Evolutionary conservation across 1,140 invertebrate genomes (phyloP).

Genomic region (Pararge aegeria): DNA sequence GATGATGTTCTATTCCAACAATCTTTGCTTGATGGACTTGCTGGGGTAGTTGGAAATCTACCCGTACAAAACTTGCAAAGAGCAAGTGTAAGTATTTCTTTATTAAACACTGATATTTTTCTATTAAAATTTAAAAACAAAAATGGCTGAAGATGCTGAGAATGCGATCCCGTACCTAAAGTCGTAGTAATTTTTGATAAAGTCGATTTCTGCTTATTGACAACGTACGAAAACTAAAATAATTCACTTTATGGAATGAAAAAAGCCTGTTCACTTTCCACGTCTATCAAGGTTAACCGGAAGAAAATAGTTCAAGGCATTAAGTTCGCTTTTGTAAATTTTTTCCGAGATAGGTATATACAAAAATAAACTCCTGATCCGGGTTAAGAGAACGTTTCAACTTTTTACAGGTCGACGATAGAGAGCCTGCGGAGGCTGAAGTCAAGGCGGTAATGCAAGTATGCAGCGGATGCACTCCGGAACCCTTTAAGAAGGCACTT

Average conservation of each 20-base stretch:
- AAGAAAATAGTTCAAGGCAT: too few species aligned
- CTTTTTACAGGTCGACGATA: conserved; percentile 80
- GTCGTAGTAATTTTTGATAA: too few species aligned
- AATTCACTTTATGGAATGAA: too few species aligned
- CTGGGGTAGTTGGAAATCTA: conserved; percentile 83
- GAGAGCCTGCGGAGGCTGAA: conserved; percentile 91
- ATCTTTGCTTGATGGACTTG: conserved; percentile 81
- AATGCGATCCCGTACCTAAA: too few species aligned
- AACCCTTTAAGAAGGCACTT: conserved; percentile 88
- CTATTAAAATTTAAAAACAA: too few species aligned
- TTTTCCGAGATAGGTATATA: not conserved
- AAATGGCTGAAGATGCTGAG: too few species aligned
- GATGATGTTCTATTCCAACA: conserved; percentile 70
- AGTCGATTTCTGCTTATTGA: too few species aligned
- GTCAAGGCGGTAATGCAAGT: conserved; percentile 88
- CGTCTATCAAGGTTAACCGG: too few species aligned
- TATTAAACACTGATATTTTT: too few species aligned
- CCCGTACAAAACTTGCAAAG: conserved; percentile 80
- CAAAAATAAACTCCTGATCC: not conserved
- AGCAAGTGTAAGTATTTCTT: conserved; percentile 55
- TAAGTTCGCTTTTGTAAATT: not conserved
- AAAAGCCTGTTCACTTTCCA: not conserved
- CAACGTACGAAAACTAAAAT: too few species aligned
- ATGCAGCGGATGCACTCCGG: conserved; percentile 85
- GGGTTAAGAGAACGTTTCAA: not conserved